Evolutionary conservation across 2,797 vertebrate species (phyloP), one percentile per base, ranked within the genome.

Genomic region (Bufotes viridis): DNA sequence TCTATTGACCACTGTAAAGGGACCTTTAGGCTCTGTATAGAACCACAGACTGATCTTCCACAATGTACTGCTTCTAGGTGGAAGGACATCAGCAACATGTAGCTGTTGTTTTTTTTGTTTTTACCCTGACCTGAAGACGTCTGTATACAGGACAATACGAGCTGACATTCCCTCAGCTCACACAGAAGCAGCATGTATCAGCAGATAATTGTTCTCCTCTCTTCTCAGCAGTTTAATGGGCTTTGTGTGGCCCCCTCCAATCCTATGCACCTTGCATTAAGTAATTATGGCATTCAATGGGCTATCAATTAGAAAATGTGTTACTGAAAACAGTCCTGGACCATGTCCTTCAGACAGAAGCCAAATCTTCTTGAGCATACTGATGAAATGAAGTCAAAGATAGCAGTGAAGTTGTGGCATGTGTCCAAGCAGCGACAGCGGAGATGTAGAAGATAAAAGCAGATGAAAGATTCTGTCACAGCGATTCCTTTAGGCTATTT

Each of bases 391-490:
- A 60, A 80, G 57, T 60, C 14, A 80, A 20, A 60, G 57, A 20
- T 20, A 17, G 49, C 22, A 34, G 14, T 83, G 42, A 29, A 34
- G 69, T 75, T 60, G 29, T 84, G 83, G 83, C 83, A 49, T 58
- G n/a, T 51, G 26, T 76, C 83, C 83, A 85, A 76, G 29, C 34
- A 51, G 57, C 51, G 20, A 14, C 70, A 76, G 24, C 34, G 8
- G 26, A 75, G 83, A 75, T 76, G 55, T 63, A 61, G 15, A 42
- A 76, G 83, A 75, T 63, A 85, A 3, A 34, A 76, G 72, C 53
- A 51, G 29, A 34, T 76, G 83, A 76, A 76, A 74, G 53, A 84
- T 74, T 58, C 55, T 70, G 83, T 29, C 83, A 85, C 3, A 78
- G 20, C 22, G 10, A 76, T 76, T 85, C 57, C 57, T 26, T 22